Conservation (phyloP, 2,888 invertebrate genomes). For the Netelia inedita region DNA sequence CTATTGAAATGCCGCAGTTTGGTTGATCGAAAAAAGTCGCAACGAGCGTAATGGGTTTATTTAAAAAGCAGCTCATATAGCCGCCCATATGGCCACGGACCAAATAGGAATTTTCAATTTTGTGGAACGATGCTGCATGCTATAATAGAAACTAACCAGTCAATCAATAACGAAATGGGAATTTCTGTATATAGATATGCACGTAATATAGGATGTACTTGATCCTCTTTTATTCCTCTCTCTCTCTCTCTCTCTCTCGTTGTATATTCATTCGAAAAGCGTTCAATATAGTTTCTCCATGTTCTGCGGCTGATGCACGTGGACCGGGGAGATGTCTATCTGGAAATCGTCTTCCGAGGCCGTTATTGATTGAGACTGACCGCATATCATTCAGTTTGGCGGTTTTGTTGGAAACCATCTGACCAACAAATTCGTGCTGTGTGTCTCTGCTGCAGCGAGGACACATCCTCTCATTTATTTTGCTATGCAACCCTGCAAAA, state of each 20-base stretch:
- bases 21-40: not conserved
- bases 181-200: not conserved
- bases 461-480: constrained; percentile 49
- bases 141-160: constrained; percentile 31
- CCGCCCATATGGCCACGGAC: not conserved
- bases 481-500: constrained; percentile 34
- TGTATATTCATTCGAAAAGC: constrained; percentile 8
- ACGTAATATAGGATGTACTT: not conserved
- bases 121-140: constrained; percentile 11
- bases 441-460: constrained; percentile 5
- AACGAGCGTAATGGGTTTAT: not conserved
- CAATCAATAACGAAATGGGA: constrained; percentile 44
- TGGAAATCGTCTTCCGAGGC: constrained; percentile 59
- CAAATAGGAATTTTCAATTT: not conserved
- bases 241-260: not conserved
- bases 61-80: not conserved
- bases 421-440: constrained; percentile 10
- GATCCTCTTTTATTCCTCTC: constrained; percentile 22
- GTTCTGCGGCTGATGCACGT: constrained; percentile 61
- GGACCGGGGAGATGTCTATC: constrained; percentile 54
- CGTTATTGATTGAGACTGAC: constrained; percentile 57
- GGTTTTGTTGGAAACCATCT: constrained; percentile 50
- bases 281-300: constrained; percentile 50
- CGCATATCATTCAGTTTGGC: constrained; percentile 61
- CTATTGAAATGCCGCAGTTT: not conserved